Base-by-base conservation (phyloP, 2,888 invertebrate species). In the Ichneumoninae sp. region DNA sequence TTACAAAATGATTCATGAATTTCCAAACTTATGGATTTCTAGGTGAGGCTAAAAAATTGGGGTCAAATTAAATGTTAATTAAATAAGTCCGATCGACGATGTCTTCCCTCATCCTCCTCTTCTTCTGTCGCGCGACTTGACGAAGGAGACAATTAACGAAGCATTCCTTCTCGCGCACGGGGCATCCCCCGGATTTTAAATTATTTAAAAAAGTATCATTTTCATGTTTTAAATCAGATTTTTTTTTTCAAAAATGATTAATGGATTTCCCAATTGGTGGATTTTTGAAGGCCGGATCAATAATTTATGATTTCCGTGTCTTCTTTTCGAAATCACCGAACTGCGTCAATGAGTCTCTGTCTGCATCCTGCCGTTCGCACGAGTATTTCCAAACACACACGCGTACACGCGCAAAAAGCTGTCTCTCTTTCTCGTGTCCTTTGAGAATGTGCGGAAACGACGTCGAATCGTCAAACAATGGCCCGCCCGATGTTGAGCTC, bases 281-380 rank as follows among this genome's bases (percentile, higher is more conserved):
- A 66, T n/a, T 63, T n/a, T n/a, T 6, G 40, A 65, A 16, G 26
- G 52, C 1, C 36, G n/a, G 50, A 75, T 52, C 22, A 36, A 60
- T 75, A n/a, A 75, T 75, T 50, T 16, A 22, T 22, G 52, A n/a
- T 52, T 66, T 47, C 33, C 63, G 40, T 22, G 69, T 65, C 63
- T 70, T 65, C 66, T 66, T 22, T 79, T 54, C 50, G 36, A 44
- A 40, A 71, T 66, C 79, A 79, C 19, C 79, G 54, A 73, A 66
- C 76, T 57, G 54, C 68, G 73, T 77, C 77, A 81, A 84, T 81
- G 76, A 40, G 79, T 16, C 71, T 50, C 73, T 83, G 77, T 83
- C 75, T 79, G 83, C 83, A 83, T 83, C 83, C 80, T 80, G 83
- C 63, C 68, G 47, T 71, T 44, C 66, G 33, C 40, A 54, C 52